Evolutionary conservation across 2,797 vertebrate species (phyloP).

Genomic region (Prunella strophiata): DNA sequence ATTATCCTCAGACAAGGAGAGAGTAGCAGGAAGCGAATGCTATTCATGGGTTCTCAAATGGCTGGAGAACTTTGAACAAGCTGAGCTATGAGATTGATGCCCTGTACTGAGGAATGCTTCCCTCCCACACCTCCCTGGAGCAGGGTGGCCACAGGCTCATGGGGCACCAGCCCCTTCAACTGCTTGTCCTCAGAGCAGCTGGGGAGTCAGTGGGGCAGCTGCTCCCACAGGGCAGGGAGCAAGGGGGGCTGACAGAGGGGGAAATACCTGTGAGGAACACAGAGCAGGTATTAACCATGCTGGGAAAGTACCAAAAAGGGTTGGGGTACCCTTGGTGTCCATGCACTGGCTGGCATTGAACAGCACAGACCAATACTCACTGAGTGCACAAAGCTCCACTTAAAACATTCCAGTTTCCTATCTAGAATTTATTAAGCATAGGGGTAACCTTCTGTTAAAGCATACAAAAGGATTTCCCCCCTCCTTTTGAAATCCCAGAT

Average conservation of each 20-base stretch:
- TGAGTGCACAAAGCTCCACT: not conserved
- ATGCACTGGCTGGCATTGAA: not conserved
- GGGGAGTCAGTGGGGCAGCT: not conserved
- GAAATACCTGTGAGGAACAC: not conserved
- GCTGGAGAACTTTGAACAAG: not conserved
- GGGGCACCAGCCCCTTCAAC: not conserved
- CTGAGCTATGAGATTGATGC: accelerated
- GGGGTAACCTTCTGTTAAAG: not conserved
- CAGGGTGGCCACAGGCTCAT: not conserved
- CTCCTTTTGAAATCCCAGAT: not conserved
- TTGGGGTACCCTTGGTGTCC: not conserved
- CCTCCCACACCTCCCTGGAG: not conserved
- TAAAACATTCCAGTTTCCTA: not conserved
- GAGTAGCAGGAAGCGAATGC: not conserved
- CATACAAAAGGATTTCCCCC: not conserved
- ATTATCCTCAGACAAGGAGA: not conserved
- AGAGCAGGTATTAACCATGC: too few species aligned
- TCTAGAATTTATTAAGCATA: not conserved
- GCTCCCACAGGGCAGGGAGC: not conserved
- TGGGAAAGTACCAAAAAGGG: not conserved
- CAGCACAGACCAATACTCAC: not conserved
- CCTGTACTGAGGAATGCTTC: not conserved
- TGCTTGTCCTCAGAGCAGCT: not conserved
- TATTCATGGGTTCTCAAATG: not conserved
- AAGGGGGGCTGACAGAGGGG: too few species aligned